Conservation (phyloP, 2,888 invertebrate species). For the Ypsolopha scabrella region DNA sequence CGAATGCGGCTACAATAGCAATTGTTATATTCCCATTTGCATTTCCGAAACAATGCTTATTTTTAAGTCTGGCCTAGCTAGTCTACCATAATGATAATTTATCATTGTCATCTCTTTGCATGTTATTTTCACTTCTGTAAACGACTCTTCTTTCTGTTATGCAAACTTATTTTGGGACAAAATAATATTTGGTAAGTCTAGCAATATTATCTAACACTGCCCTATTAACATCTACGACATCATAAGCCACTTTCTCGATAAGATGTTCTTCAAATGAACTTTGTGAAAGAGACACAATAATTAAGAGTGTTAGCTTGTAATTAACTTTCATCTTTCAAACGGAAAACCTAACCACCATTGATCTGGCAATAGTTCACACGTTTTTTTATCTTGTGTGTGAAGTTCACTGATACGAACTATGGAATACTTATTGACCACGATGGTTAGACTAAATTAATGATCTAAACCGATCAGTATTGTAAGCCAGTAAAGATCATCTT, state of each 20-base stretch:
- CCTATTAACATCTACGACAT: neutral
- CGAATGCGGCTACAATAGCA: conserved; percentile 14
- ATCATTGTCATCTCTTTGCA: no score
- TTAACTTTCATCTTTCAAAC: conserved; percentile 46
- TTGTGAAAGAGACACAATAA: neutral
- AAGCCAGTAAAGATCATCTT: no score
- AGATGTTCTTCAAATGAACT: neutral
- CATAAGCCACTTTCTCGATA: neutral
- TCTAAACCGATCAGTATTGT: no score
- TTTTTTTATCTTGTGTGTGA: conserved; percentile 26
- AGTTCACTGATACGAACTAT: neutral
- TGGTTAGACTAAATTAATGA: neutral
- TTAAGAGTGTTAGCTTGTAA: conserved; percentile 17
- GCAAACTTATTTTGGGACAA: neutral
- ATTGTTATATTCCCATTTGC: conserved; percentile 1
- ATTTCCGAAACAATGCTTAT: neutral
- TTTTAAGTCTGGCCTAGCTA: no score
- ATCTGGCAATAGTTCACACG: conserved; percentile 42
- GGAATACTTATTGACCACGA: neutral
- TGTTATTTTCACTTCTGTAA: no score
- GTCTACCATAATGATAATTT: no score
- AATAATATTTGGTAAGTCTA: neutral
- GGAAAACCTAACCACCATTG: conserved; percentile 27
- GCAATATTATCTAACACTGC: neutral
- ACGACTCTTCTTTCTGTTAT: neutral